phyloP scores from a whole-genome alignment of 2,888 invertebrate genomes.

The Germaria angustata region DNA sequence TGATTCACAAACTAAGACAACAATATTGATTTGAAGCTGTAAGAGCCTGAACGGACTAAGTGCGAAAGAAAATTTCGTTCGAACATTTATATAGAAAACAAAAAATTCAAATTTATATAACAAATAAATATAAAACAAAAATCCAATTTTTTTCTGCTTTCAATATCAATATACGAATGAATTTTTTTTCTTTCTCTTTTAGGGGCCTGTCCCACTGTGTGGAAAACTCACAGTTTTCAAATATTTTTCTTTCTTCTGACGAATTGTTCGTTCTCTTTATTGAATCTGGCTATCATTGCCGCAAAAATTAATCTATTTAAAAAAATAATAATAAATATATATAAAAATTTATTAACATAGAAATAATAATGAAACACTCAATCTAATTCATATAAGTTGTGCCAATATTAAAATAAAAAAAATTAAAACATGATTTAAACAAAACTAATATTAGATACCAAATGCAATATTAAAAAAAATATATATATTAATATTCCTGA shows the following conservation, averaged over 20 bases:
- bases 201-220: too few relatives aligned
- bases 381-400: slow-evolving; percentile 22
- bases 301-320: background rate
- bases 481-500: slow-evolving; percentile 12
- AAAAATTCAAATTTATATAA: too few relatives aligned
- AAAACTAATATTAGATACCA: slow-evolving; percentile 9
- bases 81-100: too few relatives aligned
- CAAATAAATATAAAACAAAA: too few relatives aligned
- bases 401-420: slow-evolving; percentile 33
- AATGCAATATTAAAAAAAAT: slow-evolving; percentile 35
- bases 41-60: too few relatives aligned
- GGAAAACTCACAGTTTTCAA: background rate
- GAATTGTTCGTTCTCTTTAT: background rate
- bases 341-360: background rate
- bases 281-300: background rate
- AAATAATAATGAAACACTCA: background rate
- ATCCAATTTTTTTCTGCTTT: too few relatives aligned
- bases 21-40: background rate
- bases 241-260: background rate
- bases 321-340: background rate
- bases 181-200: background rate
- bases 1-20: background rate
- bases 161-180: too few relatives aligned
- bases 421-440: background rate
- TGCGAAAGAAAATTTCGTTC: too few relatives aligned